Percentiles rank a stretch among this genome's conserved stretches.
Evolutionary conservation across 2,797 vertebrate genomes (phyloP).

Genomic region (Alfaro cultratus): DNA sequence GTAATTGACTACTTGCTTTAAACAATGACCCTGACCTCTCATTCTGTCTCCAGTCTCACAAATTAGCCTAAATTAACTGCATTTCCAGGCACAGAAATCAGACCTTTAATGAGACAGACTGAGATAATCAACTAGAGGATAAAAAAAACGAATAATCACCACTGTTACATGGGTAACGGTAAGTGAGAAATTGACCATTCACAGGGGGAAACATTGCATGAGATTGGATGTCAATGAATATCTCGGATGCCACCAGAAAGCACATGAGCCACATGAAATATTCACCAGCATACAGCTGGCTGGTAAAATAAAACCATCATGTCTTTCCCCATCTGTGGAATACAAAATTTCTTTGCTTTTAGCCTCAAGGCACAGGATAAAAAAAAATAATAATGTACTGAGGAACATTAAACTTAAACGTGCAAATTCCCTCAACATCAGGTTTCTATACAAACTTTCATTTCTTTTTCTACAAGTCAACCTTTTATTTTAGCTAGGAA

Average conservation of each 20-base stretch:
- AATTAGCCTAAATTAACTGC: conserved; percentile 70
- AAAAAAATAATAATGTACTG: conserved; percentile 45
- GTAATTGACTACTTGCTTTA: conserved; percentile 70
- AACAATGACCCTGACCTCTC: conserved; percentile 64
- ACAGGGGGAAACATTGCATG: conserved; percentile 45
- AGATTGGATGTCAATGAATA: conserved; percentile 49
- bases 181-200: conserved; percentile 52
- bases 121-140: conserved; percentile 17
- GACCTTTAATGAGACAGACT: conserved; percentile 28
- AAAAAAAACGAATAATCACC: conserved; percentile 10
- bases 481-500: conserved; percentile 20
- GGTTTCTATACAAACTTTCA: conserved; percentile 33
- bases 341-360: conserved; percentile 51
- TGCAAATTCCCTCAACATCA: conserved; percentile 41
- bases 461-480: neutral
- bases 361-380: conserved; percentile 55
- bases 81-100: conserved; percentile 41
- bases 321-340: conserved; percentile 37
- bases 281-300: conserved; percentile 46
- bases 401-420: conserved; percentile 32
- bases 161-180: conserved; percentile 19
- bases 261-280: conserved; percentile 61
- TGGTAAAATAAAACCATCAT: conserved; percentile 58
- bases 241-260: conserved; percentile 27
- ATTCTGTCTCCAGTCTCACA: conserved; percentile 54